Percentiles rank a stretch among this genome's conserved stretches.
These are phyloP conservation scores for Myodes glareolus DNA, from an alignment of 2,113 vertebrate genomes.

Conservation along the genomic window DNA sequence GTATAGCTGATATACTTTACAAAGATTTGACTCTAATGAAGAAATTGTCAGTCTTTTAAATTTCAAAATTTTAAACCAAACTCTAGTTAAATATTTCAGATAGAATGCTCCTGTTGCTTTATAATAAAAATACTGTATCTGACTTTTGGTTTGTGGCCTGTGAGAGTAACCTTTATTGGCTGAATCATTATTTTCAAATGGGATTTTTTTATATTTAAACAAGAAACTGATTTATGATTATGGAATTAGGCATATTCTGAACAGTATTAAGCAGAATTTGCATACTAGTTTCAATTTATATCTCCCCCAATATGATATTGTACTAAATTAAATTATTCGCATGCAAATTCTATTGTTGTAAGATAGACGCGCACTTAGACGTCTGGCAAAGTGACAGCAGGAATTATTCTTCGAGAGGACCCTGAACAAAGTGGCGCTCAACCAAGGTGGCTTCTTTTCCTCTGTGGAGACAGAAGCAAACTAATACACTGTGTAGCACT, in stretches of 20 bases:
- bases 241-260: not conserved
- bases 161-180: not conserved
- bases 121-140: conserved; percentile 9
- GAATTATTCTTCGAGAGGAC: conserved; percentile 28
- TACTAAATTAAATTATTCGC: conserved; percentile 42
- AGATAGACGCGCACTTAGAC: conserved; percentile 57
- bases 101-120: not conserved
- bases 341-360: conserved; percentile 55
- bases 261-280: conserved; percentile 25
- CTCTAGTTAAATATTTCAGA: not conserved
- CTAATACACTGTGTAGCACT: not conserved
- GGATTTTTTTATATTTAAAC: conserved; percentile 43
- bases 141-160: not conserved
- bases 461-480: not conserved
- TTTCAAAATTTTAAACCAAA: not conserved
- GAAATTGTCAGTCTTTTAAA: not conserved
- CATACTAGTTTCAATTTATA: not conserved
- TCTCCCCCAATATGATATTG: conserved; percentile 41
- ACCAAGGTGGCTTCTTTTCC: not conserved
- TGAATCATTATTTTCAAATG: conserved; percentile 12
- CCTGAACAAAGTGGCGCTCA: not conserved
- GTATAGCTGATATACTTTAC: not conserved
- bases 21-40: not conserved
- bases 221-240: conserved; percentile 33
- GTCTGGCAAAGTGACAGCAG: conserved; percentile 1